Conservation (phyloP, 2,113 vertebrate species). For the Eulemur rufifrons region DNA sequence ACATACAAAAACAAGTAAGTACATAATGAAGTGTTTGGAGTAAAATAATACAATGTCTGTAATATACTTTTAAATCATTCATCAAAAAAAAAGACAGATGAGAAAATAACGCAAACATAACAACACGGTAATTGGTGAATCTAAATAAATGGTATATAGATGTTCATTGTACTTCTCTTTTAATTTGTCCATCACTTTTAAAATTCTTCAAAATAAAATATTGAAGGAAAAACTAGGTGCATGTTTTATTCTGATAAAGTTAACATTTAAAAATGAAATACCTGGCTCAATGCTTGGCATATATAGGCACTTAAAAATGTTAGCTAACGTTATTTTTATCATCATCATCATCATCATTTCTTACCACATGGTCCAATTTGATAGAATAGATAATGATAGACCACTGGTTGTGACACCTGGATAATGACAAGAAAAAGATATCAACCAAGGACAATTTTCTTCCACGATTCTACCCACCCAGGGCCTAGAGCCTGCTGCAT, state of each 20-base stretch:
- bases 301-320: not conserved
- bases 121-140: not conserved
- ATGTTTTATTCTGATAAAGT: not conserved
- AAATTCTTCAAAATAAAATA: slow-evolving; percentile 6
- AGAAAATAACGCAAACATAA: not conserved
- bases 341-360: not conserved
- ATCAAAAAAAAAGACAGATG: not conserved
- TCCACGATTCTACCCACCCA: not conserved
- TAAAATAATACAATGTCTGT: not conserved
- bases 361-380: not conserved
- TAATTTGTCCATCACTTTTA: not conserved
- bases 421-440: not conserved
- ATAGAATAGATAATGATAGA: not conserved
- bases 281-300: not conserved
- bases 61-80: slow-evolving; percentile 1
- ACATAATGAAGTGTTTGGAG: not conserved
- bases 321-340: not conserved
- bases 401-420: not conserved
- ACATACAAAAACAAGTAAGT: slow-evolving; percentile 41
- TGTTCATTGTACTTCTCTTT: not conserved
- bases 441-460: not conserved
- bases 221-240: not conserved
- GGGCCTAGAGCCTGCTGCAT: too few relatives aligned
- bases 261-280: not conserved
- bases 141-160: not conserved